Conservation (phyloP, 1,140 invertebrate genomes). For the Microplitis mediator region DNA sequence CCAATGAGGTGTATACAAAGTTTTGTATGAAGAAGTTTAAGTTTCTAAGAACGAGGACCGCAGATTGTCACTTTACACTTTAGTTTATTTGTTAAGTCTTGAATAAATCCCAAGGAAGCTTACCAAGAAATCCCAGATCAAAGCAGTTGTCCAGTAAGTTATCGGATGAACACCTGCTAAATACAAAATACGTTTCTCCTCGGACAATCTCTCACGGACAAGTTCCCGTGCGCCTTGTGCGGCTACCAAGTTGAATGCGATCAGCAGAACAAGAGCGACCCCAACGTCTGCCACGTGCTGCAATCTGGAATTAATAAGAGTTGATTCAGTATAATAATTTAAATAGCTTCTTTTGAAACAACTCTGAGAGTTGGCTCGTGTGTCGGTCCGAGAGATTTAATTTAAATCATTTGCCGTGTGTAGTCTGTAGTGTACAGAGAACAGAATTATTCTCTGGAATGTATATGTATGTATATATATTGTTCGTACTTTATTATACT, state of each 20-base stretch:
- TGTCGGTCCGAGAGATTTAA: too few relatives aligned
- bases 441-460: too few relatives aligned
- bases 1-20: background rate
- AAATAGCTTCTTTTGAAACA: background rate
- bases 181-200: conserved; percentile 69
- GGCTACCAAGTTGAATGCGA: conserved; percentile 67
- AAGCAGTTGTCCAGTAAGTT: conserved; percentile 67
- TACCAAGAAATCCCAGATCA: conserved; percentile 68
- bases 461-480: background rate
- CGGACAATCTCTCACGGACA: conserved; percentile 64
- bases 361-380: too few relatives aligned
- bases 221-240: conserved; percentile 67
- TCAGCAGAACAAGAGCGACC: conserved; percentile 67
- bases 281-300: conserved; percentile 73
- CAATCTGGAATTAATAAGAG: conserved; percentile 53
- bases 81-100: background rate
- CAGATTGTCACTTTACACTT: too few relatives aligned
- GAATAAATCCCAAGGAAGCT: conserved; percentile 35
- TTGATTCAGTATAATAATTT: background rate
- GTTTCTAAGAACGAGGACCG: too few relatives aligned
- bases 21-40: too few relatives aligned
- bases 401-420: too few relatives aligned
- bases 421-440: too few relatives aligned
- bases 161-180: conserved; percentile 66
- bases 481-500: background rate